Conservation (phyloP, 2,888 invertebrate genomes). For the Drosophila meridiana region DNA sequence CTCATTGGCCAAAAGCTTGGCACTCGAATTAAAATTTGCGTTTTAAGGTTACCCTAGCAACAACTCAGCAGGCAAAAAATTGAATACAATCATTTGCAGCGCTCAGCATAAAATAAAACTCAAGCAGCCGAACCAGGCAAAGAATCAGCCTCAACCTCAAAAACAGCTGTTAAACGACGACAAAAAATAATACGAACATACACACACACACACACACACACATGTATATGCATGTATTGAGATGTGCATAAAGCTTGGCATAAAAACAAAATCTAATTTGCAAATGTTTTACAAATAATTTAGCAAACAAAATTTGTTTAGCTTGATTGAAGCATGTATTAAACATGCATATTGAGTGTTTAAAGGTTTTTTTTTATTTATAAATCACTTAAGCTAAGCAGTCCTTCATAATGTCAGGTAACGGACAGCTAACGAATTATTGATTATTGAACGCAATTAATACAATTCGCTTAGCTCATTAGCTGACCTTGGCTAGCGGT, state of each 20-base stretch:
- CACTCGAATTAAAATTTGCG: conserved; percentile 62
- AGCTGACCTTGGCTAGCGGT: conserved; percentile 1
- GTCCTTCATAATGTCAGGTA: neutral
- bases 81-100: conserved; percentile 21
- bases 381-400: neutral
- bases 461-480: neutral
- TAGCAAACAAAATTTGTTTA: conserved; percentile 13
- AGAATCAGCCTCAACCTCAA: conserved; percentile 79
- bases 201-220: neutral
- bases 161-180: conserved; percentile 67
- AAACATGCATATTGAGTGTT: neutral
- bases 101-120: conserved; percentile 41
- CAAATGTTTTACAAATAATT: conserved; percentile 57
- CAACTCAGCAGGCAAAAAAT: conserved; percentile 33
- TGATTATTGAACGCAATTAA: neutral
- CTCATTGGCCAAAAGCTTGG: conserved; percentile 8
- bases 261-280: conserved; percentile 57
- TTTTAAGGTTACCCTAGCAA: conserved; percentile 65
- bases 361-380: neutral
- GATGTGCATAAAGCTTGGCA: conserved; percentile 12
- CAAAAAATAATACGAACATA: conserved; percentile 14
- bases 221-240: neutral
- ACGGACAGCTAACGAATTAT: neutral
- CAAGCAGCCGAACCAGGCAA: conserved; percentile 50
- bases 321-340: neutral